Percentiles rank a stretch among this genome's conserved stretches.
These are phyloP conservation scores for Myzus persicae DNA, from an alignment of 1,140 invertebrate species.

Conservation along the genomic window DNA sequence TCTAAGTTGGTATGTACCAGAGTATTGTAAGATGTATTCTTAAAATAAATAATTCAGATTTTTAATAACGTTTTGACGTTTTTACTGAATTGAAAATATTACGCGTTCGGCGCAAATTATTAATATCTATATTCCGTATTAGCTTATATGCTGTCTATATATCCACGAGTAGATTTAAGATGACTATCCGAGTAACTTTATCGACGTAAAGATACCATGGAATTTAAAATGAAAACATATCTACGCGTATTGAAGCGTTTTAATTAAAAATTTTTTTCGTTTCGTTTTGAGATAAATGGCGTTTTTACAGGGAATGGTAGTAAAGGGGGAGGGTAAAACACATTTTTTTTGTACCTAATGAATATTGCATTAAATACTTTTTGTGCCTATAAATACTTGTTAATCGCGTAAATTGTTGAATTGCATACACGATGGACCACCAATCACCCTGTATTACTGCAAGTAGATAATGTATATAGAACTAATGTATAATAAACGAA, in stretches of 20 bases:
- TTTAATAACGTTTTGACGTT: not conserved
- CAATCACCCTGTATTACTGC: not conserved
- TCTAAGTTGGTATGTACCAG: not conserved
- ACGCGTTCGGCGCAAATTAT: not conserved
- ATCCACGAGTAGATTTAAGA: not conserved
- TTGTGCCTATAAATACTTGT: not conserved
- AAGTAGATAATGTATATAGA: no score
- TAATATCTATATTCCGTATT: not conserved
- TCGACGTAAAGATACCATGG: not conserved
- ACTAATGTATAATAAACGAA: no score
- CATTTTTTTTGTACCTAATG: not conserved
- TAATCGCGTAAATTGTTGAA: not conserved
- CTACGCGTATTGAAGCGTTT: not conserved
- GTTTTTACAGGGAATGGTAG: no score
- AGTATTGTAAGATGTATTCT: not conserved
- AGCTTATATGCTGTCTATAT: not conserved
- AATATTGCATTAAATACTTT: not conserved
- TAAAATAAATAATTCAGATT: slow-evolving; percentile 1
- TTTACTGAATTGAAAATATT: not conserved
- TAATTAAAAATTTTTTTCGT: not conserved
- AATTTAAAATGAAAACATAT: not conserved
- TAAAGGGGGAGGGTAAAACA: not conserved
- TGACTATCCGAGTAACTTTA: not conserved
- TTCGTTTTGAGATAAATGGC: not conserved
- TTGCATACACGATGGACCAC: not conserved